Evolutionary conservation across 2,888 invertebrate genomes (phyloP).

Genomic region (Unio delphinus): DNA sequence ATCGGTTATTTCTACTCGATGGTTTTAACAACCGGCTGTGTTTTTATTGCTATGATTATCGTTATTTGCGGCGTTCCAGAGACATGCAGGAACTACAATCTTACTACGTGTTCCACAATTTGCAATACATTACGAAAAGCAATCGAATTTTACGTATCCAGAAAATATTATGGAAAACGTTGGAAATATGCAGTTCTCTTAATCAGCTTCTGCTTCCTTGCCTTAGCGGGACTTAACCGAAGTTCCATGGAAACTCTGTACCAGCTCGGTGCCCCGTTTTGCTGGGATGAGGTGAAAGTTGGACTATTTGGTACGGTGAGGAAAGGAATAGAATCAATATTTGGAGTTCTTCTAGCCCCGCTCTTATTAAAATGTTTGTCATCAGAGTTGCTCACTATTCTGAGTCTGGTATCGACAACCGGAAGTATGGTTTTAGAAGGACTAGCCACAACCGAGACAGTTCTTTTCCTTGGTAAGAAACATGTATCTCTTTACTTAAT

Average conservation of each 20-base stretch:
- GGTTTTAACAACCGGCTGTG: conserved; percentile 1
- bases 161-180: conserved; percentile 8
- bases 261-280: conserved; percentile 42
- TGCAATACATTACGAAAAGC: background rate
- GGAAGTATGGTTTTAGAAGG: conserved; percentile 31
- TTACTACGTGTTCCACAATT: too few relatives aligned
- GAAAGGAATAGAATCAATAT: conserved; percentile 12
- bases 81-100: too few relatives aligned
- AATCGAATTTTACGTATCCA: conserved; percentile 14
- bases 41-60: too few relatives aligned
- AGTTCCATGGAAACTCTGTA: conserved; percentile 35
- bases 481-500: background rate
- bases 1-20: conserved; percentile 21
- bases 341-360: conserved; percentile 26
- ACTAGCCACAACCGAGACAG: conserved; percentile 23
- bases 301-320: conserved; percentile 32
- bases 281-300: conserved; percentile 41
- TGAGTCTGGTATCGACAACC: conserved; percentile 16
- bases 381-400: conserved; percentile 30
- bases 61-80: too few relatives aligned
- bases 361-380: conserved; percentile 28
- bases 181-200: conserved; percentile 28
- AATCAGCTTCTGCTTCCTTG: conserved; percentile 18
- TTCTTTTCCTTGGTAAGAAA: conserved; percentile 33
- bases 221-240: conserved; percentile 17